Evolutionary conservation across 2,888 invertebrate genomes (phyloP), one percentile per base, ranked within the genome.

Genomic region (Drosophila paramelanica): DNA sequence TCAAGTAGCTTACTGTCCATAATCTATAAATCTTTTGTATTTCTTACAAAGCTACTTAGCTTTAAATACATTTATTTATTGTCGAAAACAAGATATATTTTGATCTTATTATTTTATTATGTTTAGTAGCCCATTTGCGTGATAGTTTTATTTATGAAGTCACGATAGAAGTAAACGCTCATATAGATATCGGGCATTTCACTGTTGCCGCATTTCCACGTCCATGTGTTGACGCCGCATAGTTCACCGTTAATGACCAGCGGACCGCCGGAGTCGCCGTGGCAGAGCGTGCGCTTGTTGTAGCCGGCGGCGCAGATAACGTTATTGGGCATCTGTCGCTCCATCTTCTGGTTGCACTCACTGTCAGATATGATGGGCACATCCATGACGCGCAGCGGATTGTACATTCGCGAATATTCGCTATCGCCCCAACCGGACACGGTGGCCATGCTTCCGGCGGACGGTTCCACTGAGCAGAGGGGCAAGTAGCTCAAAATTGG

Each of bases 231-330:
- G 0, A 80, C 17, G 20, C 80, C 81, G 39, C 80, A 83, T 2
- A 83, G 41, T 47, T 80, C 23, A 0, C 27, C 36, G 0, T 38
- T 17, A 25, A 41, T 45, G 1, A 80, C 25, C n/a, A 82, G 20
- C 0, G 77, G 64, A 1, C 70, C 83, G 1, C 79, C 83, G 0
- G 79, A 80, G 62, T 83, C 83, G 7, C 77, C 83, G 5, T 0
- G 3, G 56, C 79, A 83, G 1, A 73, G 0, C 1, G 77, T 82
- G 3, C 23, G 49, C 0, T 17, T n/a, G 6, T 67, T 31, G 14
- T 56, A 67, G 33, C 25, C 58, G 13, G 55, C 25, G 33, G 80
- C 77, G 14, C 79, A 80, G 20, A 82, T 4, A 1, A 64, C 61
- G 47, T 71, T 67, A 0, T 14, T 7, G 5, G 80, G 80, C 67